Percentiles rank a stretch among this genome's conserved stretches.
phyloP scores from a whole-genome alignment of 2,888 invertebrate genomes.

The Melieria crassipennis region DNA sequence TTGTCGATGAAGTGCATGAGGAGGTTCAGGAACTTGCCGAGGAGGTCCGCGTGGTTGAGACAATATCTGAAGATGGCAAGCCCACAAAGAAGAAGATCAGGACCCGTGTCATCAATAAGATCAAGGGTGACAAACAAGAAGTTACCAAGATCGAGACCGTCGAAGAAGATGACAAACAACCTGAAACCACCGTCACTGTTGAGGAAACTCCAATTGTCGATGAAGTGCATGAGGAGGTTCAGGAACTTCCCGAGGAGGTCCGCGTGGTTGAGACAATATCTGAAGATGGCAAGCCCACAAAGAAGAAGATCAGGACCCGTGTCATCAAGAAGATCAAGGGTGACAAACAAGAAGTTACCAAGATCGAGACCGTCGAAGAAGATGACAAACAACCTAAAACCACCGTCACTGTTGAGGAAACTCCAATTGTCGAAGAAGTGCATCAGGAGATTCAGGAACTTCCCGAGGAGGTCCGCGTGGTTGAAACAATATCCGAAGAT shows the following conservation, averaged over 20 bases:
- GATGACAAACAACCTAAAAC: constrained; percentile 45
- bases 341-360: constrained; percentile 46
- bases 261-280: constrained; percentile 53
- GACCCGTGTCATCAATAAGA: not conserved
- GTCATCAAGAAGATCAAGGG: constrained; percentile 47
- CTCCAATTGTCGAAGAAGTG: constrained; percentile 27
- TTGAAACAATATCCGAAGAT: constrained; percentile 37
- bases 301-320: constrained; percentile 46
- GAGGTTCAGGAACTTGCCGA: constrained; percentile 34
- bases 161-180: constrained; percentile 34
- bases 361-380: constrained; percentile 48
- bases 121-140: too few species aligned
- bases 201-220: constrained; percentile 29
- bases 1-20: constrained; percentile 41
- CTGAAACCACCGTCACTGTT: constrained; percentile 35
- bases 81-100: constrained; percentile 33
- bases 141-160: constrained; percentile 24
- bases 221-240: constrained; percentile 20
- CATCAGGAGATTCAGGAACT: constrained; percentile 31
- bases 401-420: constrained; percentile 43
- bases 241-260: constrained; percentile 40
- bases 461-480: constrained; percentile 32
- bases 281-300: constrained; percentile 52
- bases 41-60: constrained; percentile 32
- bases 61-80: constrained; percentile 34